Evolutionary conservation across 2,797 vertebrate species (phyloP), one percentile per base, ranked within the genome.

Genomic region (Scolopax bukidnonensis): DNA sequence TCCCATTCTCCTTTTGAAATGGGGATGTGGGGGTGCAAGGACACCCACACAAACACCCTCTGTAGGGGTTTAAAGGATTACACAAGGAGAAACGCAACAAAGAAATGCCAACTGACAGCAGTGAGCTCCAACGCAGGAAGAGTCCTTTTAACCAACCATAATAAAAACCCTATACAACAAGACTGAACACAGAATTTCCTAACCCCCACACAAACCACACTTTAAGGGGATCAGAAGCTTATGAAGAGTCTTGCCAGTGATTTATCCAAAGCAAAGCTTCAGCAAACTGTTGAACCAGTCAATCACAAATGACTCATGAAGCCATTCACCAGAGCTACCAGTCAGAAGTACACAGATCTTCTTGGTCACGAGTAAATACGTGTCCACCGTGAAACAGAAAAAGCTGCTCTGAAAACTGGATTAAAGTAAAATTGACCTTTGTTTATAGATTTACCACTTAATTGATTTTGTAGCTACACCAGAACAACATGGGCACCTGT

Each of bases 281-380:
- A 56, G 30, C 21, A 43, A 81, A 86, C 10, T 2, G 24, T 1
- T 79, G 57, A 78, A 69, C 12, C 30, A 69, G 43, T 89, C 79
- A 71, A 56, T 69, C 82, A 88, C 32, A 95, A 88, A 28, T 40
- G 43, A 89, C 67, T 91, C 93, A 93, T 32, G 84, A 81, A 82
- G 23, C 43, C 73, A 75, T 81, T 59, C 80, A 78, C 25, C 3
- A 1, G 11, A 89, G 81, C 15, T 67, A 87, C 45, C 71, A 68
- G 41, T n/a, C 24, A 0, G 11, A 65, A 86, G 48, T 5, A 54
- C 16, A 30, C 0, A 57, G 28, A 50, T 64, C 3, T 20, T 57
- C 75, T 57, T 8, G 68, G 53, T 41, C 77, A 89, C 30, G 4
- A 69, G 45, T 64, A 80, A 85, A 87, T 21, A 16, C 2, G 4